Base-by-base conservation (phyloP, 2,797 vertebrate species). In the Notoglanidium macrostoma region DNA sequence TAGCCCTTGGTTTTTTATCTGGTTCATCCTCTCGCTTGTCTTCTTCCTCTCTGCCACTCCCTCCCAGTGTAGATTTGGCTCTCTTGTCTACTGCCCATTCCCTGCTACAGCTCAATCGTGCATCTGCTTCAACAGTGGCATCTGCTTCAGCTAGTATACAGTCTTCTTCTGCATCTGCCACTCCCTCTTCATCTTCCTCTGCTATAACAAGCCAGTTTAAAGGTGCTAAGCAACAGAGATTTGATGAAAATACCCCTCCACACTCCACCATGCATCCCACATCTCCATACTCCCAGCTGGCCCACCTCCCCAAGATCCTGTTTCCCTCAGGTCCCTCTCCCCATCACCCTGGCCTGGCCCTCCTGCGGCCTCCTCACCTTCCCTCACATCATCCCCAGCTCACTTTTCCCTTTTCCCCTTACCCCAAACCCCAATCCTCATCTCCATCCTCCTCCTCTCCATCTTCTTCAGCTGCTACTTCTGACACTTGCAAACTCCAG, bases 401-500 rank as follows among this genome's bases (percentile, higher is more conserved):
- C 1, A 90, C 94, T 15, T 96, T 96, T 87, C 94, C 95, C 35
- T 95, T 97, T 67, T 94, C 96, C 40, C 95, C 96, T 54, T 97
- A 96, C 67, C 94, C 95, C 1, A 96, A 96, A 89, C 93, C 94
- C 26, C 93, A 94, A 82, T 89, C 93, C 10, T 92, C 94, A 8
- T 61, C 95, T 29, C 79, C 91, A 86, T 91, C 94, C 89, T 93
- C 96, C 84, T 90, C 95, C 90, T 96, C 95, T 89, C 88, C 94
- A 21, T 91, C 93, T 84, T 90, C 93, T 67, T 94, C 94, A 19
- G 90, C 92, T 46, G 93, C 92, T 87, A 95, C 95, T 46, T 96
- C 97, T 1, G 97, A 98, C 93, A 98, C 97, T 23, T 97, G 97
- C 70, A 98, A 98, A 93, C 92, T 98, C 79, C 97, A 98, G 92